A percentile compares a stretch with the other conserved stretches of the same genome.
These are phyloP conservation scores for Synanceia verrucosa DNA, from an alignment of 2,797 vertebrate species.

Conservation along the genomic window DNA sequence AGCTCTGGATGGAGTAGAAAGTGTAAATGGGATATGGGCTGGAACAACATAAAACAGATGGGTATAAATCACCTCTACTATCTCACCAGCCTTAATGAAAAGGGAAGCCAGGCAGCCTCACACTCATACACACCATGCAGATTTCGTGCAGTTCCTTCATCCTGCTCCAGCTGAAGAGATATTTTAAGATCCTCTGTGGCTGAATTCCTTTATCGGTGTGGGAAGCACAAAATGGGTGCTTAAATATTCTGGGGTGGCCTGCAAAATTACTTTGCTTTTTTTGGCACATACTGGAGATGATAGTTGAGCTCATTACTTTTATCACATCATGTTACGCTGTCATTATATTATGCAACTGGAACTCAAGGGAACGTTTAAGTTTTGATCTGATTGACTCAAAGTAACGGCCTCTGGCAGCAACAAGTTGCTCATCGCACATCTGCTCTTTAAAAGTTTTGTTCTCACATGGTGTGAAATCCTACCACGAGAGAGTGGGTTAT, in stretches of 20 bases:
- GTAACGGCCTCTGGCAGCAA: constrained; percentile 39
- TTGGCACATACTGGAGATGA: constrained; percentile 34
- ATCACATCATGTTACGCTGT: constrained; percentile 49
- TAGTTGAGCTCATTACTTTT: constrained; percentile 62
- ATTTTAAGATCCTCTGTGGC: constrained; percentile 68
- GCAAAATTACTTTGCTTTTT: not conserved
- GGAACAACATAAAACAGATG: constrained; percentile 70
- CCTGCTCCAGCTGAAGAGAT: constrained; percentile 60
- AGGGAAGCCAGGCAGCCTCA: constrained; percentile 31
- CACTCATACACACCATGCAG: constrained; percentile 12
- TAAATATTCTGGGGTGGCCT: constrained; percentile 58
- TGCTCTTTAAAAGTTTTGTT: not conserved
- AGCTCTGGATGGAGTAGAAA: constrained; percentile 43
- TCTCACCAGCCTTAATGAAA: constrained; percentile 67
- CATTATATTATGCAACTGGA: constrained; percentile 51
- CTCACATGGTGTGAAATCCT: constrained; percentile 17
- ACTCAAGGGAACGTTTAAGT: constrained; percentile 43
- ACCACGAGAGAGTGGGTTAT: constrained; percentile 11
- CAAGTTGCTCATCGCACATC: constrained; percentile 26
- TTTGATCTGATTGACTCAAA: constrained; percentile 49
- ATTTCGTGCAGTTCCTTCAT: constrained; percentile 62
- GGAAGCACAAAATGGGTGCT: constrained; percentile 45
- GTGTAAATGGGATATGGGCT: constrained; percentile 66
- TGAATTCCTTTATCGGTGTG: constrained; percentile 41
- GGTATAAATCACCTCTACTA: constrained; percentile 71